Conservation (phyloP, 1,140 invertebrate species). For the Neotoxoptera formosana region DNA sequence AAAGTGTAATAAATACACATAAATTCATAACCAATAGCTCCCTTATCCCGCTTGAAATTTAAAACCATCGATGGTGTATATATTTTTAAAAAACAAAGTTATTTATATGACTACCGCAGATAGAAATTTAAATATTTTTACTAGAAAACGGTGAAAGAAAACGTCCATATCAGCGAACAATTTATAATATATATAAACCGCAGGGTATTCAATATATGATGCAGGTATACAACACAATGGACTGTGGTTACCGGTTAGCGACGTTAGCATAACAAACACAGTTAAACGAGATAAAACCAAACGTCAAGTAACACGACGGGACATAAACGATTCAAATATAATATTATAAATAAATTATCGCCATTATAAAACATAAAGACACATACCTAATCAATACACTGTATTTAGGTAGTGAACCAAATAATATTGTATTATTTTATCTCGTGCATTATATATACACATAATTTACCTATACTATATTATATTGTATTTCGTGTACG, state of each 20-base stretch:
- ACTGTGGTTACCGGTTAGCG: neutral
- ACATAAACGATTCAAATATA: neutral
- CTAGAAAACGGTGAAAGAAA: neutral
- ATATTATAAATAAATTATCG: neutral
- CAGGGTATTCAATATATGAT: neutral
- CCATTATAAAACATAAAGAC: neutral
- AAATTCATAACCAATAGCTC: neutral
- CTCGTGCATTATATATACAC: neutral
- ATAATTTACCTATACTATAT: neutral
- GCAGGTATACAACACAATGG: neutral
- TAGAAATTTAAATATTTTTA: neutral
- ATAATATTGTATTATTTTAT: neutral
- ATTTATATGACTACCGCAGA: neutral
- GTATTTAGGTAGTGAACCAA: neutral
- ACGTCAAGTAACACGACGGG: neutral
- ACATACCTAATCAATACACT: neutral
- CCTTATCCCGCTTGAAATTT: neutral
- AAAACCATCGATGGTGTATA: neutral
- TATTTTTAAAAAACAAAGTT: neutral
- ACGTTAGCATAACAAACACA: neutral
- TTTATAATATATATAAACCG: neutral
- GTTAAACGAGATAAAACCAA: neutral
- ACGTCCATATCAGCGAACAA: neutral
- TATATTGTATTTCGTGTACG: neutral
- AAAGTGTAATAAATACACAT: neutral